Percentiles rank a stretch among this genome's conserved stretches.
These are phyloP conservation scores for Choloepus hoffmanni DNA, from an alignment of 2,113 vertebrate genomes.

Conservation along the genomic window DNA sequence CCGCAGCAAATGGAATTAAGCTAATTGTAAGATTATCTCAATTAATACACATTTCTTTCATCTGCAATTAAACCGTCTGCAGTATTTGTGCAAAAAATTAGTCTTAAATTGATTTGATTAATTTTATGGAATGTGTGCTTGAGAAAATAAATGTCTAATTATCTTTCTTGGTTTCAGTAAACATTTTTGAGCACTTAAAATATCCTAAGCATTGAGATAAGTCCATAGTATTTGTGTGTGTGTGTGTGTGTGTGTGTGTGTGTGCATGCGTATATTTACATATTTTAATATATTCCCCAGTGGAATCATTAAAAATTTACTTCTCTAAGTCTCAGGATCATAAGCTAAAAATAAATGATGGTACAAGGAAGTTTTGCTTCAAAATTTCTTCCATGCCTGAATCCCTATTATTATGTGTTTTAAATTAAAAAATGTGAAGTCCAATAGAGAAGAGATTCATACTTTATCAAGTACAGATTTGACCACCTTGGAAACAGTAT, in stretches of 20 bases:
- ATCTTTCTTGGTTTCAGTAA: neutral
- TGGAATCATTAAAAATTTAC: neutral
- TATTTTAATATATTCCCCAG: neutral
- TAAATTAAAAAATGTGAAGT: neutral
- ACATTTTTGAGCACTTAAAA: neutral
- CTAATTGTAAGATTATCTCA: neutral
- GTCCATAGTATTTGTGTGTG: neutral
- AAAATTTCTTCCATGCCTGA: neutral
- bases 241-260: neutral
- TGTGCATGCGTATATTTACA: too few species aligned
- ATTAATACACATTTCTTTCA: neutral
- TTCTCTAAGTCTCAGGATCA: neutral
- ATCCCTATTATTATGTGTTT: neutral
- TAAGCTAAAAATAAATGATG: neutral
- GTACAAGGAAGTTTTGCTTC: neutral
- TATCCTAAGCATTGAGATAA: neutral
- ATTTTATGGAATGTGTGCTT: neutral
- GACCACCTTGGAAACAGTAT: neutral
- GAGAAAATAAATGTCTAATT: neutral
- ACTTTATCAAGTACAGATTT: neutral
- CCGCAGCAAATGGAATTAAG: neutral
- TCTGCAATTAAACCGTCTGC: neutral
- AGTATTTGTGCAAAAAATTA: neutral
- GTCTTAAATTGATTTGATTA: neutral
- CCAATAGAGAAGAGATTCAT: neutral